Base-by-base conservation (phyloP, 2,797 vertebrate genomes). In the Notolabrus celidotus region DNA sequence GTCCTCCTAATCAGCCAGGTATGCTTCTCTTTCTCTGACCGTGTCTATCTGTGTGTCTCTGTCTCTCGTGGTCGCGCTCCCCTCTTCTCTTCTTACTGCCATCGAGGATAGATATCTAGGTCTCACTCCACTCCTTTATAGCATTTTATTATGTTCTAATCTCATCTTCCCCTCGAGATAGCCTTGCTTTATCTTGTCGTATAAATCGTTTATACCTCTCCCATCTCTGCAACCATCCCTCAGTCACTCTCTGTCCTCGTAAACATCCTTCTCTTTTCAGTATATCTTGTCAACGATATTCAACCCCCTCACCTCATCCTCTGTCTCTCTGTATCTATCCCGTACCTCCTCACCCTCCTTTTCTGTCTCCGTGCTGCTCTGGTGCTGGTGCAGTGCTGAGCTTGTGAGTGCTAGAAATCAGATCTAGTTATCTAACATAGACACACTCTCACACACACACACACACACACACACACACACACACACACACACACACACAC, bases 1-100 rank as follows among this genome's bases (percentile, higher is more conserved):
- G 91, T 94, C 86, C 94, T 95, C 79, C 90, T 95, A 86, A 94
- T 96, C 92, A 94, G 95, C 90, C 94, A 96, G 94, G 93, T 96
- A 94, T 80, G 84, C 77, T 59, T 43, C 66, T 75, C 71, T 81
- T 36, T 77, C 67, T 77, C 67, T 31, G 55, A 46, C 54, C 27
- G 16, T 65, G 47, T 55, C 65, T 85, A 11, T 84, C 52, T 67
- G 47, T 79, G 45, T 77, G 54, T 74, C 43, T 78, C 42, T 67
- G 69, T 80, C 71, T 82, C 66, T 61, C 27, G 12, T 57, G 54
- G 33, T 75, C 71, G 53, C 25, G 41, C 45, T 72, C 53, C 7
- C 58, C 68, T 54, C 41, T 46, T 74, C 56, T 77, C 67, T 25
- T 77, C 54, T 72, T 47, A 80, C 58, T 46, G 58, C 46, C 61